Conservation (phyloP, 2,888 invertebrate species). For the Sericinus montela region DNA sequence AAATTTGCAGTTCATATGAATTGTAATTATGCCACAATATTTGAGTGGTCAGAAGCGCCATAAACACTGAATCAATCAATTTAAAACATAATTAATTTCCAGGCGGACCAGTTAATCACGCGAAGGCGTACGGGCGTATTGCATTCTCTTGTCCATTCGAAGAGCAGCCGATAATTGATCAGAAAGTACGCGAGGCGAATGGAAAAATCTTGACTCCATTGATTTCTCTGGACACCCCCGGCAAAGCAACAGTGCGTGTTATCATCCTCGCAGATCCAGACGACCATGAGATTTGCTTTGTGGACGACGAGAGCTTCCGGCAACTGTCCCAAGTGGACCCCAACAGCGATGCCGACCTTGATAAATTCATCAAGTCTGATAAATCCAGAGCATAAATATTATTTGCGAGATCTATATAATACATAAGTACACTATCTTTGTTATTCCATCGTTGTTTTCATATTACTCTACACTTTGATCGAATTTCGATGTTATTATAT, state of each 20-base stretch:
- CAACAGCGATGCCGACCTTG: slow-evolving; percentile 87
- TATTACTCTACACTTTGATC: neutral
- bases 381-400: slow-evolving; percentile 66
- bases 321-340: slow-evolving; percentile 93
- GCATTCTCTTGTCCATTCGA: slow-evolving; percentile 93
- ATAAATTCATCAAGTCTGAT: slow-evolving; percentile 86
- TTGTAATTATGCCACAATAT: too few relatives aligned
- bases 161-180: slow-evolving; percentile 87
- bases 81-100: slow-evolving; percentile 32
- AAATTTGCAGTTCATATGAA: too few relatives aligned
- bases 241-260: slow-evolving; percentile 97
- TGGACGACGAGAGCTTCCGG: slow-evolving; percentile 96
- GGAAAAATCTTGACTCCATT: slow-evolving; percentile 92
- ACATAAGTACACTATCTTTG: neutral
- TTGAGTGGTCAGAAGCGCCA: too few relatives aligned
- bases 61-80: too few relatives aligned
- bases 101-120: slow-evolving; percentile 86
- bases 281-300: slow-evolving; percentile 98
- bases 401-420: neutral
- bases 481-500: slow-evolving; percentile 1
- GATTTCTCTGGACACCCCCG: slow-evolving; percentile 96
- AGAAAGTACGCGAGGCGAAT: slow-evolving; percentile 83
- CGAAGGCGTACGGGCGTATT: slow-evolving; percentile 95
- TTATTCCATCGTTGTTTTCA: slow-evolving; percentile 1
- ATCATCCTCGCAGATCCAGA: slow-evolving; percentile 98